Base-by-base conservation (phyloP, 1,140 invertebrate genomes). In the Euura lappo region DNA sequence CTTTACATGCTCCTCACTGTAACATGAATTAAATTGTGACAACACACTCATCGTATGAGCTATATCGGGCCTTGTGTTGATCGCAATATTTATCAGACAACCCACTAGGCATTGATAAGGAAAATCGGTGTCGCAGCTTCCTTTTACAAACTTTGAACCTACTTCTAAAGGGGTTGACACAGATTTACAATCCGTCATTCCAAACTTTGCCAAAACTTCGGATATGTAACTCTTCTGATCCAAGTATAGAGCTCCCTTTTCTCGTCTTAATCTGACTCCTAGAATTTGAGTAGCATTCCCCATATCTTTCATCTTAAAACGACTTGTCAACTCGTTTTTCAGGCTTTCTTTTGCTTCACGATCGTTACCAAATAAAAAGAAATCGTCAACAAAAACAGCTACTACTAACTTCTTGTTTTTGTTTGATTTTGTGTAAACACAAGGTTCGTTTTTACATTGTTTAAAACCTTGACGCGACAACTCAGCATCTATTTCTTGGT, bases 21-120 rank as follows among this genome's bases (percentile, higher is more conserved):
- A 72, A n/a, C 74, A 71, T 10, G 67, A 51, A 45, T 77, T 79
- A 60, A 79, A 78, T 11, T 73, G 71, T 66, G 76, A 74, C 7
- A 80, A 66, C 65, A 65, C 68, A 65, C 75, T 79, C 1, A 82
- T 80, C 0, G 77, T 74, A 76, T 71, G 79, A 8, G 73, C 42
- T 11, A 85, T 83, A 71, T 85, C 83, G 3, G 83, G 83, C 74
- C 81, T 70, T 3, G 79, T 81, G n/a, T 67, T 67, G 42, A 69
- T 45, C 5, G 78, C 46, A n/a, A 81, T 45, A 70, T 81, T 84
- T 43, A 84, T 45, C 10, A 85, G 74, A 11, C 76, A 43, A 7
- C 82, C 80, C 13, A 84, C 76, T 3, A 74, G 42, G 72, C 83
- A 77, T 68, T 73, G 74, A 60, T 76, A 47, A 71, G 71, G 76